These are phyloP conservation scores for Hippocampus comes DNA, from an alignment of 2,113 vertebrate species.

Conservation along the genomic window DNA sequence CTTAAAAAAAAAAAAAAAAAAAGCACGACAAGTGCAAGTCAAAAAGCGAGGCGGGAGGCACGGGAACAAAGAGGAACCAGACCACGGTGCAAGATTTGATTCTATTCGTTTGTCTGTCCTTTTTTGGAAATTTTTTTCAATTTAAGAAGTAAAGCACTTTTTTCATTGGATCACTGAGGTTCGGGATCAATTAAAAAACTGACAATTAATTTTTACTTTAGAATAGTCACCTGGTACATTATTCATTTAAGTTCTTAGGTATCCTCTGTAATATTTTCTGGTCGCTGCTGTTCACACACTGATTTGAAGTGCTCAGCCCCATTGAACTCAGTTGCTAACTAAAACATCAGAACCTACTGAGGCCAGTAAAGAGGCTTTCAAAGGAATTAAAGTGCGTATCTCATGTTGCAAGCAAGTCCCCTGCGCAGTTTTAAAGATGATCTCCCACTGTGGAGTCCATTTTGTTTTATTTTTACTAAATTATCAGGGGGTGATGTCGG, in stretches of 20 bases:
- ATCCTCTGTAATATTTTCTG: too few species aligned
- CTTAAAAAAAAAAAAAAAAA: neutral
- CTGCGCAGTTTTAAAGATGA: too few species aligned
- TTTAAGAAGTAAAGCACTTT: neutral
- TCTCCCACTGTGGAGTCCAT: too few species aligned
- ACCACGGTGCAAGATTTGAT: neutral
- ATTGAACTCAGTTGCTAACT: neutral
- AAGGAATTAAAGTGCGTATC: too few species aligned
- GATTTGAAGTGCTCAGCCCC: neutral
- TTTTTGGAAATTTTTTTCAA: neutral
- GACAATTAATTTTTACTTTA: too few species aligned
- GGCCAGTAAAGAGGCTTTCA: neutral
- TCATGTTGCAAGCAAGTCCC: too few species aligned
- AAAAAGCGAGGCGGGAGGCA: conserved; percentile 8
- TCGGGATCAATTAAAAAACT: neutral
- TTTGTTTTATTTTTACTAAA: too few species aligned
- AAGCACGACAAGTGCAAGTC: neutral
- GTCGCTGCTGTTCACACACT: neutral
- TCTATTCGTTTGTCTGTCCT: neutral
- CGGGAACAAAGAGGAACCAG: conserved; percentile 1
- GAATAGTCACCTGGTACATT: too few species aligned
- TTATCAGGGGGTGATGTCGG: too few species aligned
- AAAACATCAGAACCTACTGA: neutral
- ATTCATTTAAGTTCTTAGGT: too few species aligned
- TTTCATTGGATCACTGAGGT: neutral